Conservation (phyloP, 1,140 invertebrate species). For the Andrena cerasifolii region DNA sequence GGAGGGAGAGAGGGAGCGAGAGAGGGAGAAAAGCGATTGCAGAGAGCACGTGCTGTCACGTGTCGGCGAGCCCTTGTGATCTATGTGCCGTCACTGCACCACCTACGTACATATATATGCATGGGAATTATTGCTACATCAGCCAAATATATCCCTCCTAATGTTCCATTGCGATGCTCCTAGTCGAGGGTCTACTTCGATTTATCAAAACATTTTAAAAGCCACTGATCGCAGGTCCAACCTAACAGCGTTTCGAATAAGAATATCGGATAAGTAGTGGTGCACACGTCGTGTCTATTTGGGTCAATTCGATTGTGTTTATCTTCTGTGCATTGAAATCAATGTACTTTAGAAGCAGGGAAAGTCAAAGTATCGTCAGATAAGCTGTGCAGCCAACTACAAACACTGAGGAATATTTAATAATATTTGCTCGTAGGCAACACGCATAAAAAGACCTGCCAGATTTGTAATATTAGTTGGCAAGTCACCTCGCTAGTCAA, state of each 20-base stretch:
- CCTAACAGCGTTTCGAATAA: neutral
- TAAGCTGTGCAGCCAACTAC: too few species aligned
- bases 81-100: constrained; percentile 73
- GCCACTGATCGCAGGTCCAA: constrained; percentile 48
- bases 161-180: constrained; percentile 63
- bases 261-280: neutral
- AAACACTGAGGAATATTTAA: too few species aligned
- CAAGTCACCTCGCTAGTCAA: too few species aligned
- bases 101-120: constrained; percentile 67
- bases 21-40: constrained; percentile 44
- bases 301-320: too few species aligned
- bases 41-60: constrained; percentile 77
- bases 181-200: constrained; percentile 45
- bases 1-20: constrained; percentile 21
- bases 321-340: too few species aligned
- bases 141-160: constrained; percentile 72
- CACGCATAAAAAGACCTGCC: too few species aligned
- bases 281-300: neutral
- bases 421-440: too few species aligned
- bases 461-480: too few species aligned
- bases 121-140: constrained; percentile 78
- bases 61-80: constrained; percentile 76
- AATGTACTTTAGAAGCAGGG: too few species aligned
- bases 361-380: too few species aligned
- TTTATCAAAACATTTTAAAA: constrained; percentile 67